These are phyloP conservation scores for Agrochola litura DNA, from an alignment of 2,888 invertebrate species.

Conservation along the genomic window DNA sequence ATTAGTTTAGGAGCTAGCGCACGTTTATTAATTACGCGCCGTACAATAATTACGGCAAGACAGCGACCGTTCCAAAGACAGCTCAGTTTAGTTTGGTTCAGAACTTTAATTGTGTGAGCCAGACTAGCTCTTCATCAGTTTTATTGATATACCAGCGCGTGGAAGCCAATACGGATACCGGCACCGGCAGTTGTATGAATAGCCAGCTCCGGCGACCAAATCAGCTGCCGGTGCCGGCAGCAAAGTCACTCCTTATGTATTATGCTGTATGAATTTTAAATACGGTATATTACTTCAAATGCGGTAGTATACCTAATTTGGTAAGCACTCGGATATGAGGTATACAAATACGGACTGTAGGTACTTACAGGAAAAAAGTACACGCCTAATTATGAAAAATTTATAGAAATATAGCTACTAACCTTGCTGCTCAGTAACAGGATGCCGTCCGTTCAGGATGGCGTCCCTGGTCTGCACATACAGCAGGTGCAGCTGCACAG, in stretches of 20 bases:
- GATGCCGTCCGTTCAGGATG: slow-evolving; percentile 98
- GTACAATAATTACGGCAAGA: too few relatives aligned
- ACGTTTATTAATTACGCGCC: too few relatives aligned
- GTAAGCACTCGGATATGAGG: background rate
- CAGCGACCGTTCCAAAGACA: too few relatives aligned
- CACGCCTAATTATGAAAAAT: background rate
- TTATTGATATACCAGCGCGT: too few relatives aligned
- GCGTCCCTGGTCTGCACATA: slow-evolving; percentile 99
- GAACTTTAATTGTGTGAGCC: too few relatives aligned
- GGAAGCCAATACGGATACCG: background rate
- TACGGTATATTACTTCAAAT: too few relatives aligned
- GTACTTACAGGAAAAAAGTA: background rate
- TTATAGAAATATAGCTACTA: background rate
- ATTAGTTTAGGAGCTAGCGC: too few relatives aligned
- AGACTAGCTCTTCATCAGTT: too few relatives aligned
- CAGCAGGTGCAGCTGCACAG: slow-evolving; percentile 98
- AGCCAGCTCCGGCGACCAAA: background rate
- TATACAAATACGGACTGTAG: background rate
- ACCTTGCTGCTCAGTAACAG: slow-evolving; percentile 97
- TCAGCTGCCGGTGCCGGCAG: too few relatives aligned
- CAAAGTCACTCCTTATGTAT: too few relatives aligned
- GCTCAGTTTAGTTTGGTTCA: too few relatives aligned
- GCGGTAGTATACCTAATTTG: background rate
- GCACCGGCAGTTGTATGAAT: background rate
- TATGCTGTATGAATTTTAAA: too few relatives aligned